Conservation (phyloP, 2,113 vertebrate species). For the Blennius ocellaris region DNA sequence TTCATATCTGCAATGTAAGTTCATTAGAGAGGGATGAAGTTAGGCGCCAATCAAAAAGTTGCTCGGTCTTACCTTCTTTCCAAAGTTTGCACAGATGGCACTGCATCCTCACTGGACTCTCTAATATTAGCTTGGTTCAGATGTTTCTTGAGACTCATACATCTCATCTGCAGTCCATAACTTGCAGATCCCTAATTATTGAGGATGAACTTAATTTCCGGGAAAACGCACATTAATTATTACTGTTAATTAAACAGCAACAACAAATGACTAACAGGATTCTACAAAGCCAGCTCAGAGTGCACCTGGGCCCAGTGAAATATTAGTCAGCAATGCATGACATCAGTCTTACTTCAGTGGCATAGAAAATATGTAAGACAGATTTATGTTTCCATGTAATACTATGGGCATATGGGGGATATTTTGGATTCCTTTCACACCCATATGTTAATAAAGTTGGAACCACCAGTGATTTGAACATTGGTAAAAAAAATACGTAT, state of each 20-base stretch:
- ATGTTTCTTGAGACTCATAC: constrained; percentile 1
- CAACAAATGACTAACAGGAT: neutral
- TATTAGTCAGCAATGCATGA: constrained; percentile 1
- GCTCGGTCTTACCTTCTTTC: neutral
- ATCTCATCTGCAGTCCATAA: neutral
- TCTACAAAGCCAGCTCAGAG: neutral
- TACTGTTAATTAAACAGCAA: neutral
- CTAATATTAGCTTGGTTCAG: neutral
- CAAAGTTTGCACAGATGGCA: neutral
- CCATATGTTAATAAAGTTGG: constrained; percentile 16
- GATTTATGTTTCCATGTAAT: neutral
- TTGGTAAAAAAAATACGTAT: constrained; percentile 28
- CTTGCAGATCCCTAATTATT: neutral
- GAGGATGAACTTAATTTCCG: constrained; percentile 1
- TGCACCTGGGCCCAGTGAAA: neutral
- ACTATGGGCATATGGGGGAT: constrained; percentile 2
- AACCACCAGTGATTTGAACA: constrained; percentile 21
- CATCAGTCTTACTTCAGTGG: neutral
- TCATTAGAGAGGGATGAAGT: too few relatives aligned
- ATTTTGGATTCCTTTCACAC: constrained; percentile 8
- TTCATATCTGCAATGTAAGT: too few relatives aligned
- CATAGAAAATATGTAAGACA: neutral
- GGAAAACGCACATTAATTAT: too few relatives aligned
- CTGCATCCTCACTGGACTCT: neutral
- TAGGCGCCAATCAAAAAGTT: neutral